A percentile compares a stretch with the other conserved stretches of the same genome.
Conservation (phyloP, 2,797 vertebrate genomes). For the Hipposideros larvatus region DNA sequence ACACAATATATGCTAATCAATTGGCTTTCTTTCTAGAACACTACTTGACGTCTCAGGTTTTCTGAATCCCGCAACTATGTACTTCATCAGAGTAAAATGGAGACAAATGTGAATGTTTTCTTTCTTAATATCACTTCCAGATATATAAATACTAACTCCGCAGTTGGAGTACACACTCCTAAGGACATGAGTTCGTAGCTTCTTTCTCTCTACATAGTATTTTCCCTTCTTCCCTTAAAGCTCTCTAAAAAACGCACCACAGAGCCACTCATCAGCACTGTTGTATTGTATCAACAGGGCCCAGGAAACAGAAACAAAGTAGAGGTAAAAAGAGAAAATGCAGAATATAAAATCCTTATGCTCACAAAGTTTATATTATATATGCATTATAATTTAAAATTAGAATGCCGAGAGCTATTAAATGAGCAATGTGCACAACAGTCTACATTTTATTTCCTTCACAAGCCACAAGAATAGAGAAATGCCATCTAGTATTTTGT, state of each 20-base stretch:
- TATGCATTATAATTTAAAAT: not conserved
- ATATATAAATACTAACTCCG: not conserved
- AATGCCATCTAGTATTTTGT: constrained; percentile 1
- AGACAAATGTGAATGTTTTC: not conserved
- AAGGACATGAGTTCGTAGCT: not conserved
- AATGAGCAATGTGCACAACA: constrained; percentile 14
- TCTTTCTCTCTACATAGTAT: not conserved
- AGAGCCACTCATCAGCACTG: not conserved
- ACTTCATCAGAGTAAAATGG: not conserved
- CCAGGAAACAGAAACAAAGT: not conserved
- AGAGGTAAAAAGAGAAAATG: not conserved
- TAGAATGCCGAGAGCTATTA: constrained; percentile 12
- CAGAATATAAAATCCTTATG: not conserved
- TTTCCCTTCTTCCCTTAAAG: not conserved
- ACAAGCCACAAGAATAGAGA: not conserved
- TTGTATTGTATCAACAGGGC: not conserved
- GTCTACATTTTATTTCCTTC: not conserved
- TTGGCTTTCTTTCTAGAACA: not conserved
- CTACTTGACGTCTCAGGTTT: not conserved
- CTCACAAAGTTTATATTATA: not conserved
- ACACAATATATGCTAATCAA: not conserved
- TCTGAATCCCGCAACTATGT: not conserved
- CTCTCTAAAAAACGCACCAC: not conserved
- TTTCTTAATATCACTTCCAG: not conserved
- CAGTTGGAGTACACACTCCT: not conserved